Evolutionary conservation across 2,888 invertebrate genomes (phyloP), one percentile per base, ranked within the genome.

Genomic region (Thecophora atra): DNA sequence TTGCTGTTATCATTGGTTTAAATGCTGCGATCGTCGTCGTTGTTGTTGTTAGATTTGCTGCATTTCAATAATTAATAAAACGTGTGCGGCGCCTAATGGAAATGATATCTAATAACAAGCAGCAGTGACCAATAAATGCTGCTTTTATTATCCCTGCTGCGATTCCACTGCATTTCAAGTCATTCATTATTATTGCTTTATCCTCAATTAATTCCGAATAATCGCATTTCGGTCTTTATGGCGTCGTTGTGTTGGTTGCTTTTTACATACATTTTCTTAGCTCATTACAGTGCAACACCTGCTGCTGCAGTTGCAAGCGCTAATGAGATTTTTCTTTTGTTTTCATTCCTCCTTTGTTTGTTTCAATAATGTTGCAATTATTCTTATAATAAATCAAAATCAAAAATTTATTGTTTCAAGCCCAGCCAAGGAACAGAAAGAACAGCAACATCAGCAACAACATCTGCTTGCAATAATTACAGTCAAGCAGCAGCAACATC

Each of bases 341-440:
- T 67, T 54, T 67, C 56, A 56, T 24, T 24, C 19, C 15, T 56
- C 37, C n/a, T n/a, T n/a, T n/a, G 54, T 17, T 56, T 56, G 13
- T 56, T 67, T 15, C 63, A 44, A 42, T 44, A 42, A 63, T 63
- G 44, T 44, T 63, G 63, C 28, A 44, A 63, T 51, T 30, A 63
- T 63, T 63, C 19, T 30, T 21, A 30, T 51, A 62, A 70, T 70
- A 70, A 70, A 70, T 70, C 70, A 70, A 63, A 70, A 58, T 62
- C 62, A 37, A 62, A 56, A 62, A 62, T 70, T 70, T 63, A 63
- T 70, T 70, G 70, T 52, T 52, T 19, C 28, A 37, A 58, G 58
- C 58, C 28, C 6, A 52, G 11, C 30, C 67, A 44, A n/a, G 56
- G 19, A 56, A 21, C 26, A 52, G 52, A 1, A 52, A 52, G 3